Evolutionary conservation across 1,140 invertebrate genomes (phyloP).

Genomic region (Drosophila pruinosa): DNA sequence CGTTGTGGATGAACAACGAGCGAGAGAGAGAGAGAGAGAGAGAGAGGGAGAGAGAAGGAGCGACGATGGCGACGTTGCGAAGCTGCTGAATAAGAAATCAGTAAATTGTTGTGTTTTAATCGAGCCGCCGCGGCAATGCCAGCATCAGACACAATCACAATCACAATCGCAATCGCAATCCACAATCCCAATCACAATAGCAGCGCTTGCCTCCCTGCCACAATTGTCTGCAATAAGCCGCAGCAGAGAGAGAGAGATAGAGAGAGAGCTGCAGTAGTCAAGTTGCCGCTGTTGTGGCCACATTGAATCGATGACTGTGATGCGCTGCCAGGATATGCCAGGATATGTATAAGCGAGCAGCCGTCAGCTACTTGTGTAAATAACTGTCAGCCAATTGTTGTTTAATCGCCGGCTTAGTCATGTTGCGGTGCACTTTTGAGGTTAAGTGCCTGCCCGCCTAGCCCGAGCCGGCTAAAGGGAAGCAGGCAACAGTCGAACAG

Average conservation of each 20-base stretch:
- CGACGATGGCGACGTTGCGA: neutral
- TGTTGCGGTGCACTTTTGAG: constrained; percentile 53
- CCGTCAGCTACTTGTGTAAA: constrained; percentile 74
- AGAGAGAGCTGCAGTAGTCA: constrained; percentile 7
- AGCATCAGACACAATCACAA: constrained; percentile 21
- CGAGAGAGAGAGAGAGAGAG: neutral
- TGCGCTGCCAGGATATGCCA: neutral
- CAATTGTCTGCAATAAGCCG: constrained; percentile 51
- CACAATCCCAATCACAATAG: constrained; percentile 31
- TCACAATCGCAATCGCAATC: neutral
- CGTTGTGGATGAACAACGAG: constrained; percentile 71
- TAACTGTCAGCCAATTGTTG: constrained; percentile 81
- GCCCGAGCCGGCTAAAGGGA: neutral
- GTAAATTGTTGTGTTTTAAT: constrained; percentile 80
- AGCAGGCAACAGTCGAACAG: neutral
- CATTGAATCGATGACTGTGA: constrained; percentile 6
- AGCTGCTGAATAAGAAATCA: constrained; percentile 74
- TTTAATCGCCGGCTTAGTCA: constrained; percentile 76
- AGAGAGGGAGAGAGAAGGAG: neutral
- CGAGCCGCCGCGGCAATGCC: constrained; percentile 42
- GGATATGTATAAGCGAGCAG: neutral
- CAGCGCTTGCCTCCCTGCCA: neutral
- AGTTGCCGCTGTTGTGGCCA: constrained; percentile 2
- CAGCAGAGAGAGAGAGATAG: neutral
- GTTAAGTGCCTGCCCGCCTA: constrained; percentile 50